Conservation (phyloP, 2,797 vertebrate genomes). For the Rhinatrema bivittatum region DNA sequence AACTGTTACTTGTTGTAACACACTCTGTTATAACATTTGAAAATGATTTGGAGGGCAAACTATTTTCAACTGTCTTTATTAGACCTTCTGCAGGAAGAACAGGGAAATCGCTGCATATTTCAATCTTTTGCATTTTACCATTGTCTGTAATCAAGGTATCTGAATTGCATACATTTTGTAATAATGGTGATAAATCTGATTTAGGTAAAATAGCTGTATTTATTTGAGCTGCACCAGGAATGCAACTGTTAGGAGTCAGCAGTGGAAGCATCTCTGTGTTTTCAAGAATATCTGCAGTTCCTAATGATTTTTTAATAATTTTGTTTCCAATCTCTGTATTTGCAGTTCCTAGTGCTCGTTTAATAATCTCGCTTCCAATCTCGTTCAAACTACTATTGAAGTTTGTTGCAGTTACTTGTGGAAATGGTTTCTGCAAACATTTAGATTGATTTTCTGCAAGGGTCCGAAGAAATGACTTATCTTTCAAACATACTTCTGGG, state of each 20-base stretch:
- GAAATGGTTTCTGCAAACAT: conserved; percentile 63
- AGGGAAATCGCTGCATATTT: conserved; percentile 39
- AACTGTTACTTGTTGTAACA: conserved; percentile 50
- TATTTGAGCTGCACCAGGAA: conserved; percentile 33
- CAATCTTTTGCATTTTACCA: conserved; percentile 42
- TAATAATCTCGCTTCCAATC: conserved; percentile 68
- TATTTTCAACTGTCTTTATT: conserved; percentile 54
- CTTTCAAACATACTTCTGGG: conserved; percentile 55
- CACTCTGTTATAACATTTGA: conserved; percentile 52
- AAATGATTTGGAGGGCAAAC: conserved; percentile 49
- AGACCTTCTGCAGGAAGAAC: conserved; percentile 47
- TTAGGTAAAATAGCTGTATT: conserved; percentile 38
- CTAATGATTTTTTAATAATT: conserved; percentile 75
- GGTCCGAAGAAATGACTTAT: conserved; percentile 61
- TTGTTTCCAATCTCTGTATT: conserved; percentile 69
- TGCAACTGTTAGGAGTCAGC: conserved; percentile 42
- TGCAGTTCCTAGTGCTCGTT: conserved; percentile 72
- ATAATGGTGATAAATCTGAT: conserved; percentile 28
- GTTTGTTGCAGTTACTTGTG: conserved; percentile 47
- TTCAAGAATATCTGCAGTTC: conserved; percentile 66
- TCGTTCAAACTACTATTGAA: conserved; percentile 50
- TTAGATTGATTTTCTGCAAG: conserved; percentile 53
- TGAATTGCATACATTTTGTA: conserved; percentile 45
- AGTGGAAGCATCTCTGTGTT: conserved; percentile 48
- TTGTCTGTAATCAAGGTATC: conserved; percentile 42